Conservation (phyloP, 2,888 invertebrate genomes). For the Temnothorax unifasciatus region DNA sequence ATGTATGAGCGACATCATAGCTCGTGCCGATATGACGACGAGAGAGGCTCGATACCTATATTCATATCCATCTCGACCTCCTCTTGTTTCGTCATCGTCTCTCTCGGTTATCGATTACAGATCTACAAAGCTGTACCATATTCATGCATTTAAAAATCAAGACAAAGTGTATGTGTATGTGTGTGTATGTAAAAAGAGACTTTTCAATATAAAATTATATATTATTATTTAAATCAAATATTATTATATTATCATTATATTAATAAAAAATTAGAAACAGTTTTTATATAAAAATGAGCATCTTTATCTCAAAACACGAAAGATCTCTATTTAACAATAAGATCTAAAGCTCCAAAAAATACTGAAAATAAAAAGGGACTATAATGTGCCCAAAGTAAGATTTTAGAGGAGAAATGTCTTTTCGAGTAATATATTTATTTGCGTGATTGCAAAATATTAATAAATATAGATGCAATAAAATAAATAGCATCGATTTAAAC, state of each 20-base stretch:
- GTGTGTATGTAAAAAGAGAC: not conserved
- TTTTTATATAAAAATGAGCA: not conserved
- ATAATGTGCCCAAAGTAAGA: not conserved
- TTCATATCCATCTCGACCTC: conserved; percentile 59
- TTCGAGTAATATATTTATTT: conserved; percentile 8
- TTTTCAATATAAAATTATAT: conserved; percentile 10
- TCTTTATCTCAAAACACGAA: not conserved
- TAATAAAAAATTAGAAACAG: not conserved
- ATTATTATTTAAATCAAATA: not conserved
- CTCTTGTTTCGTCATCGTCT: conserved; percentile 49
- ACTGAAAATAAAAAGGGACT: not conserved
- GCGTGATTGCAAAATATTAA: not conserved
- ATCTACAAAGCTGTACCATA: conserved; percentile 11
- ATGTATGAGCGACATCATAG: conserved; percentile 39
- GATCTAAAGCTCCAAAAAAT: not conserved
- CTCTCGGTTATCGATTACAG: conserved; percentile 30
- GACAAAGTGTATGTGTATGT: not conserved
- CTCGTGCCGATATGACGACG: conserved; percentile 49
- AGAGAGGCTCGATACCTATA: conserved; percentile 62
- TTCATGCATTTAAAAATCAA: conserved; percentile 18
- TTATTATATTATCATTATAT: not conserved
- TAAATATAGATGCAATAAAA: not conserved
- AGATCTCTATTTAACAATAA: not conserved
- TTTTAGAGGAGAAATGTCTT: not conserved
- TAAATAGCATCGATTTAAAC: conserved; percentile 6